phyloP scores from a whole-genome alignment of 2,113 vertebrate species.

The Leptocoma aspasia region DNA sequence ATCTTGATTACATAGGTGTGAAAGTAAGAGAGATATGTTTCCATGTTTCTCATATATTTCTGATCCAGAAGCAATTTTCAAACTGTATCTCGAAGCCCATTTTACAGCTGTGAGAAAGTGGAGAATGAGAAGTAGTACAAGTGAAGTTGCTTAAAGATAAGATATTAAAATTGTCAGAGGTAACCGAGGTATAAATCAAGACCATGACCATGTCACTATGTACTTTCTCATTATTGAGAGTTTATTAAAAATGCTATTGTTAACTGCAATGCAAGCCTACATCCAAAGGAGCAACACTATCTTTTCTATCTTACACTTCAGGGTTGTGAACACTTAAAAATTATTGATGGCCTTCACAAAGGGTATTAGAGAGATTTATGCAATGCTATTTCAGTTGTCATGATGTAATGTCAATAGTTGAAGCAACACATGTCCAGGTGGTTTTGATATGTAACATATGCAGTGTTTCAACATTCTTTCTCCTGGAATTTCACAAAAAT shows the following conservation, averaged over 20 bases:
- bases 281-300: not conserved
- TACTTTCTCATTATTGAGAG: not conserved
- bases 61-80: not conserved
- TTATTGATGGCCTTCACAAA: conserved; percentile 9
- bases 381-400: conserved; percentile 28
- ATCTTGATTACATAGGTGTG: not conserved
- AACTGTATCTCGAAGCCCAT: not conserved
- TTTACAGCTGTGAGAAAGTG: not conserved
- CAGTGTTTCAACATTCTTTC: conserved; percentile 11
- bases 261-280: not conserved
- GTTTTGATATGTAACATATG: conserved; percentile 51
- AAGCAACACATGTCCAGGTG: conserved; percentile 49
- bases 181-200: not conserved
- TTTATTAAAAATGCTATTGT: not conserved
- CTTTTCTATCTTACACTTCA: not conserved
- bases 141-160: not conserved
- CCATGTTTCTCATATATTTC: not conserved
- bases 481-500: conserved; percentile 19
- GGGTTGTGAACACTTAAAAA: not conserved
- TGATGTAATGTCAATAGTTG: conserved; percentile 16
- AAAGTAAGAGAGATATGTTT: not conserved
- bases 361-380: conserved; percentile 50
- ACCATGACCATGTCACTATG: not conserved
- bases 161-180: not conserved
- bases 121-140: not conserved